Conservation (phyloP, 2,113 vertebrate genomes). For the Gadus chalcogrammus region DNA sequence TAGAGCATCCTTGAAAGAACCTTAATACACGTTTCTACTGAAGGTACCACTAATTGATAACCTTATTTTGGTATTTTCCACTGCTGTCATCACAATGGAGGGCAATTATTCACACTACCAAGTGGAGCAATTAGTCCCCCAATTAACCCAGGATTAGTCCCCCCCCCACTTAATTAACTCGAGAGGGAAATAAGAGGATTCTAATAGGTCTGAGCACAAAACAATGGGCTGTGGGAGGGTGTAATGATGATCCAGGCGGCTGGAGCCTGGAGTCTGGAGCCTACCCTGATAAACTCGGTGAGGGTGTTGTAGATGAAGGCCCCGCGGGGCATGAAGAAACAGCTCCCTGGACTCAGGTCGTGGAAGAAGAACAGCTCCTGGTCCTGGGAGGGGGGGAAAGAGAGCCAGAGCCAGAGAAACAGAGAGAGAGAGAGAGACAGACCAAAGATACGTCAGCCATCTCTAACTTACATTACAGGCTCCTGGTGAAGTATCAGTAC, state of each 20-base stretch:
- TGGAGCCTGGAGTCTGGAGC: background rate
- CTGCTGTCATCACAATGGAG: too few relatives aligned
- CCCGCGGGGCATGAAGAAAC: conserved; percentile 93
- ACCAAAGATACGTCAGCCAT: too few relatives aligned
- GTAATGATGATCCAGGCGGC: background rate
- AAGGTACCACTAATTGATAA: too few relatives aligned
- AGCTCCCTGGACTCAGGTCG: conserved; percentile 93
- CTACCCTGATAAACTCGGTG: conserved; percentile 85
- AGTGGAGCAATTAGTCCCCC: background rate
- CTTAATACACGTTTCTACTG: too few relatives aligned
- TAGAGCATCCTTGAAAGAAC: too few relatives aligned
- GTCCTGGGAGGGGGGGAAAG: conserved; percentile 70
- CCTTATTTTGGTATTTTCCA: too few relatives aligned
- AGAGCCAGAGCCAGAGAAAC: background rate
- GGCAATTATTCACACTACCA: too few relatives aligned
- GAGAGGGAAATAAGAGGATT: too few relatives aligned
- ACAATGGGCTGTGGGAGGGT: background rate
- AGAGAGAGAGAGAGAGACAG: too few relatives aligned
- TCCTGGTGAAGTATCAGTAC: too few relatives aligned
- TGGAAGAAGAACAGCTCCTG: conserved; percentile 99
- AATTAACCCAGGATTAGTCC: background rate
- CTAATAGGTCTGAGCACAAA: background rate
- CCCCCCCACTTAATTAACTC: too few relatives aligned
- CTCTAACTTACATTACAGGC: too few relatives aligned
- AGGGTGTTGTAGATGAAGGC: conserved; percentile 89